phyloP scores from a whole-genome alignment of 2,113 vertebrate species.

The Oreochromis tanganicae region DNA sequence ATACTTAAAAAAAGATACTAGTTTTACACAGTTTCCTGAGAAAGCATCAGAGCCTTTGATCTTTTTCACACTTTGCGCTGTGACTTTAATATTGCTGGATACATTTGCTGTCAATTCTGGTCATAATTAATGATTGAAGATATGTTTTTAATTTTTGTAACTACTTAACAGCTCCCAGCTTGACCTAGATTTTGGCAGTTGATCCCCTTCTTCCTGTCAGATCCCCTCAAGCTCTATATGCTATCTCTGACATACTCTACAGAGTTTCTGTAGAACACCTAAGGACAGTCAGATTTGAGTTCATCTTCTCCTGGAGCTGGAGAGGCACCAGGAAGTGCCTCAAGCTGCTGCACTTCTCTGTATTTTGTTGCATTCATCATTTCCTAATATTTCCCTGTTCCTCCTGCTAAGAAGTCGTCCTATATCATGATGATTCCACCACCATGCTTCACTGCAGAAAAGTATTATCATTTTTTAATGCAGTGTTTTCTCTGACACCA shows the following conservation, averaged over 20 bases:
- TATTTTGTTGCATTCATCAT: neutral
- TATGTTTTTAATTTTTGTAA: neutral
- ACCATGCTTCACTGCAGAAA: neutral
- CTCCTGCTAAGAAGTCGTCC: neutral
- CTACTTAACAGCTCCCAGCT: neutral
- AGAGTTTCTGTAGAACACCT: neutral
- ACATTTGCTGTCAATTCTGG: neutral
- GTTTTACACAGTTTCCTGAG: neutral
- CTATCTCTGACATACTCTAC: neutral
- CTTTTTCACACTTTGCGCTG: neutral
- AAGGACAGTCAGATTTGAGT: neutral
- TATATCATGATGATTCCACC: neutral
- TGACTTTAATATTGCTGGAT: neutral
- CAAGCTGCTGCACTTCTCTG: neutral
- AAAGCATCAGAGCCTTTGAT: neutral
- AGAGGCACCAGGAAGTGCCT: neutral
- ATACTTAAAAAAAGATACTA: neutral
- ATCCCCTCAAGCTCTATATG: accelerated
- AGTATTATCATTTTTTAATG: accelerated
- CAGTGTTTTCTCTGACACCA: neutral
- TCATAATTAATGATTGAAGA: neutral
- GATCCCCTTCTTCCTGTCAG: neutral
- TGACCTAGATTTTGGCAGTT: neutral
- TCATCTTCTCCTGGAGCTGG: neutral
- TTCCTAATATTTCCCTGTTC: neutral